Evolutionary conservation across 1,140 invertebrate genomes (phyloP), one percentile per base, ranked within the genome.

Genomic region (Lucilia cuprina): DNA sequence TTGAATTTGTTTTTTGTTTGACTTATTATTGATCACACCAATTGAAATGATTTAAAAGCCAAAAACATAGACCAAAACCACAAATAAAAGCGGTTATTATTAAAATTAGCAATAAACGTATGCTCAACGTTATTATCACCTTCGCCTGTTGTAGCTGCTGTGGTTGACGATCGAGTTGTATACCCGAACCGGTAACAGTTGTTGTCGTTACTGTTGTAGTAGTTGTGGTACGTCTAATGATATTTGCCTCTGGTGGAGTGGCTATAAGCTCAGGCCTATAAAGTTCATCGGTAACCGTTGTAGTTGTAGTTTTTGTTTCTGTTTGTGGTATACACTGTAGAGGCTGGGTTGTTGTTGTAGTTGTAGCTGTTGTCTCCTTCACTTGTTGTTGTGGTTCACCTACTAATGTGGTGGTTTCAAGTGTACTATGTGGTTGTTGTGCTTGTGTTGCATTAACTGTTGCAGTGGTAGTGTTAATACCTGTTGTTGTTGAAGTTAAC

Each of bases 41-140:
- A 77, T 85, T 55, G 77, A 84, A 84, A 75, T 80, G 30, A 82
- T 82, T 85, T 87, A 89, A 88, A 90, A 90, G 89, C 89, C 89
- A 90, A 89, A 88, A 89, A 90, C 89, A 90, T 88, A 90, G 87
- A 90, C 89, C 89, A 87, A 90, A 90, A 90, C 89, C 89, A 90
- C 89, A 90, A 85, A 90, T 83, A 90, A 90, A 90, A 89, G 89
- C 89, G 87, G 88, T 88, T 88, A 90, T 86, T 85, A 90, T 87
- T 87, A 90, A 85, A 88, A 89, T 87, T 87, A 90, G 84, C 87
- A 90, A 89, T 87, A 88, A 88, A 89, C 87, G 88, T 88, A 89
- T 86, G 87, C 89, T 90, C 87, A 90, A 88, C 87, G 88, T 90
- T 87, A 90, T 90, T 85, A 90, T 90, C 89, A 90, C 89, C 89